Evolutionary conservation across 2,113 vertebrate genomes (phyloP).

Genomic region (Chaetops frenatus): DNA sequence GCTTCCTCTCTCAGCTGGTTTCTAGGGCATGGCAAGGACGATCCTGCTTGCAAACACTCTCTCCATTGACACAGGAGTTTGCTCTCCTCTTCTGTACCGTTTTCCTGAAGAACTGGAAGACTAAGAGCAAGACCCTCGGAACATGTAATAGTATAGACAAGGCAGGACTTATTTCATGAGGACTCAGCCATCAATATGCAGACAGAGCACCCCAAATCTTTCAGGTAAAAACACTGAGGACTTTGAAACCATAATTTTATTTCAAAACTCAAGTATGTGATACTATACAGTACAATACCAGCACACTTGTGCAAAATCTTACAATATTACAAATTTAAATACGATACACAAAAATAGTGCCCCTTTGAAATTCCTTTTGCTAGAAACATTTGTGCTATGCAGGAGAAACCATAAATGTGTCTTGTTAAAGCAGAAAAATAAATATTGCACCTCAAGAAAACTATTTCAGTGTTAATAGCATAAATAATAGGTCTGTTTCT

Average conservation of each 20-base stretch:
- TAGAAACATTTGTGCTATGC: slow-evolving; percentile 72
- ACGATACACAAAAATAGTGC: slow-evolving; percentile 71
- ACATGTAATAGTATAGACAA: neutral
- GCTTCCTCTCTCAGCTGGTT: neutral
- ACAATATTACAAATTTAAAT: slow-evolving; percentile 70
- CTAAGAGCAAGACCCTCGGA: neutral
- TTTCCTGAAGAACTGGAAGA: slow-evolving; percentile 8
- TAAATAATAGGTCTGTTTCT: slow-evolving; percentile 35
- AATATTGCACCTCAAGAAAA: slow-evolving; percentile 77
- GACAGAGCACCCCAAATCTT: neutral
- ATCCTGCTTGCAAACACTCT: neutral
- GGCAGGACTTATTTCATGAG: neutral
- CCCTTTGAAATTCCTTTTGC: slow-evolving; percentile 52
- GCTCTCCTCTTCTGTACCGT: neutral
- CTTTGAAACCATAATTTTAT: slow-evolving; percentile 80
- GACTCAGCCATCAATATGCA: neutral
- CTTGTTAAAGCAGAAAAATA: slow-evolving; percentile 67
- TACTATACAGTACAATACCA: slow-evolving; percentile 77
- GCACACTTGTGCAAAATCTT: slow-evolving; percentile 77
- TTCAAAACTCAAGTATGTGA: slow-evolving; percentile 83
- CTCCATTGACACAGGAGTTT: neutral
- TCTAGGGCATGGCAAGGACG: neutral
- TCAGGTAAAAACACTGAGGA: neutral
- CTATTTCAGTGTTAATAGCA: slow-evolving; percentile 21
- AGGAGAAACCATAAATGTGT: slow-evolving; percentile 57